Evolutionary conservation across 2,888 invertebrate species (phyloP), one percentile per base, ranked within the genome.

Genomic region (Rotaria sp.): DNA sequence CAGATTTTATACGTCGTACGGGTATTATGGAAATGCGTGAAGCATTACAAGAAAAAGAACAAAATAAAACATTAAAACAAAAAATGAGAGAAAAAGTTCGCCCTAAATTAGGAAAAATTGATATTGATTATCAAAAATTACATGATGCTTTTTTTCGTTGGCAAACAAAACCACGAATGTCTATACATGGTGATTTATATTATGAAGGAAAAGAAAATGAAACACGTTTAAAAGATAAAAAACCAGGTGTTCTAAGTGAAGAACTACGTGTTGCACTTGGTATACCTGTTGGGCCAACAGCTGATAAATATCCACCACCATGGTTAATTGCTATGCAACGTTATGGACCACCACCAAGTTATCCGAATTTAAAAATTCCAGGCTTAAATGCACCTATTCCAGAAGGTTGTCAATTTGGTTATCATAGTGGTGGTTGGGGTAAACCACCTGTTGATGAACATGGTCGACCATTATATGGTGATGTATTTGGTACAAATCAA

Each of bases 11-110:
- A 87, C 97, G 97, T 91, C 94, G 96, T 90, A 99, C 99, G 0
- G 99, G 99, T n/a, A 99, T 99, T 88, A 97, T 97, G 94, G 99
- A 99, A 92, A 99, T 99, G 99, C 93, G 99, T 75, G 97, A 97
- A 59, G 97, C 98, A 0, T 93, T 99, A 38, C 96, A 96, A 90
- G 99, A 99, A 90, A 88, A 91, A 90, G 91, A 91, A 87, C 90
- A 91, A 84, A 89, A 90, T 87, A 91, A 91, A 88, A 90, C 90
- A 41, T 87, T 92, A 87, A 98, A 98, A 90, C 95, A 97, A 0
- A 98, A 97, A 92, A 97, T 97, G 97, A 93, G 98, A 41, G 99
- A 99, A 91, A 93, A 96, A 87, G 94, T 97, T 0, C 93, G 99
- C 41, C 99, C 99, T 0, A 99, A 99, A 92, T 94, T 99, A 90